Conservation (phyloP, 2,113 vertebrate species). For the Tilapia sparmanii region DNA sequence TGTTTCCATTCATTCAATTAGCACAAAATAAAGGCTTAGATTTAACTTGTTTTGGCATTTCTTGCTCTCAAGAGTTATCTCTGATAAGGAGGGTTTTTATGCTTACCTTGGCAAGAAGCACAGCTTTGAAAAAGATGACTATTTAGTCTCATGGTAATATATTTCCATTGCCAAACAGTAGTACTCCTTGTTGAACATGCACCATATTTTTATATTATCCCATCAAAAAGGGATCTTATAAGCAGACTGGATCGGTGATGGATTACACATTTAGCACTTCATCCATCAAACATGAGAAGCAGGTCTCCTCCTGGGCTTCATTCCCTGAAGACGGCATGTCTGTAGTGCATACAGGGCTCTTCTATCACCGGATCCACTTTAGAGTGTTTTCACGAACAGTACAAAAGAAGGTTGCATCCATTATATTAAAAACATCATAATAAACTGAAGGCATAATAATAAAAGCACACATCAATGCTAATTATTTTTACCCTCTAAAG, state of each 20-base stretch:
- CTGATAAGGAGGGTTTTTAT: neutral
- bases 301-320: neutral
- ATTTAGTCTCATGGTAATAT: neutral
- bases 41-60: neutral
- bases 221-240: constrained; percentile 8
- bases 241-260: neutral
- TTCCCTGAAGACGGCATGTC: neutral
- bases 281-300: neutral
- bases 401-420: neutral
- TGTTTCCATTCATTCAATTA: neutral
- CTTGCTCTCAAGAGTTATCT: constrained; percentile 3
- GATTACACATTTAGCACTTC: constrained; percentile 8
- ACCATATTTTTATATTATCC: neutral
- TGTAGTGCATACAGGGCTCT: neutral
- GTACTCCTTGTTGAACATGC: neutral
- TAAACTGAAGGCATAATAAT: neutral
- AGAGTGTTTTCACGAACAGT: neutral
- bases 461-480: neutral
- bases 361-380: neutral
- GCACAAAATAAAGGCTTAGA: neutral
- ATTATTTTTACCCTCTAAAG: neutral
- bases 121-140: constrained; percentile 19
- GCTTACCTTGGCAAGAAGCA: neutral
- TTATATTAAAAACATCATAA: neutral
- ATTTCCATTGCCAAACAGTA: constrained; percentile 13